Evolutionary conservation across 2,888 invertebrate species (phyloP), one percentile per base, ranked within the genome.

Genomic region (Nemotelus pantherinus): DNA sequence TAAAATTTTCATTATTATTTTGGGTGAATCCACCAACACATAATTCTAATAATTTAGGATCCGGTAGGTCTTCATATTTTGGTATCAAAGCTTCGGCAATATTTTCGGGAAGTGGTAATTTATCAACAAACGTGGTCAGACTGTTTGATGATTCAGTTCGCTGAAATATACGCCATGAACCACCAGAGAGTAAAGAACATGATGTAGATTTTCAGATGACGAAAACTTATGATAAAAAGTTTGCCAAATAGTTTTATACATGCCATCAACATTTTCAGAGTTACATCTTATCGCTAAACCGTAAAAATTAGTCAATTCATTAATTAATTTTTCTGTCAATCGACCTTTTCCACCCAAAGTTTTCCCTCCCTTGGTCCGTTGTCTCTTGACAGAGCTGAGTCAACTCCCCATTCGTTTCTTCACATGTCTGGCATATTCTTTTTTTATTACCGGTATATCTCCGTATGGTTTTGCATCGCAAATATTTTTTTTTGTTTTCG

Each of bases 31-130:
- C 58, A 58, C 58, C 58, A n/a, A 58, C 58, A 25, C 58, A 58
- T 58, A 1, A n/a, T 58, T 58, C 58, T 58, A 58, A 58, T 58
- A 58, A 58, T 58, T 58, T 4, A 58, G 25, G 10, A 25, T 58
- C 25, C 25, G 1, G 25, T 5, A 58, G 58, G 25, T 58, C 7
- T 58, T 58, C 58, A 58, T 58, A 58, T n/a, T n/a, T 58, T 25
- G 58, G 25, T 25, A 58, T n/a, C 25, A 58, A 58, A n/a, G 25
- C 58, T 58, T 58, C 58, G 10, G 58, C 58, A 58, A 58, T 58
- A 58, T 58, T 25, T 58, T 58, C 58, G n/a, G 58, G 58, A 58
- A 58, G 9, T 58, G 58, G 58, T 58, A 25, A 25, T 53, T 53
- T 53, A 10, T 53, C 53, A 53, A 53, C 53, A 53, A 53, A 53